phyloP scores from a whole-genome alignment of 2,888 invertebrate genomes.

The Scotopteryx bipunctaria region DNA sequence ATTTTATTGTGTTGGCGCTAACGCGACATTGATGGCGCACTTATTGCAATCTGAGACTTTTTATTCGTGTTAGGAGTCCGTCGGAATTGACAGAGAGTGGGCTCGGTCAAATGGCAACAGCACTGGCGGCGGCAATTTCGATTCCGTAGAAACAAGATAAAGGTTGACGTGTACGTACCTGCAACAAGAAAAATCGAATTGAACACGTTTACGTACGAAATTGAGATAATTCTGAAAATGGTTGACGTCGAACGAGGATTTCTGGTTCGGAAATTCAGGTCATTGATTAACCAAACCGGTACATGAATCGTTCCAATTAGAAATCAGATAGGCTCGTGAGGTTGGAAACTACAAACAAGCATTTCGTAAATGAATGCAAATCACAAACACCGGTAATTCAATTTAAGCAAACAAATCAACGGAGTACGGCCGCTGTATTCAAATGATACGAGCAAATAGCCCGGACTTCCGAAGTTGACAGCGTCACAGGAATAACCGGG shows the following conservation, averaged over 20 bases:
- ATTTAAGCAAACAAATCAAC: slow-evolving; percentile 56
- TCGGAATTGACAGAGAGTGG: slow-evolving; percentile 55
- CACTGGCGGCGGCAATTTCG: slow-evolving; percentile 32
- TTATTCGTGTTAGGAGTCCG: slow-evolving; percentile 54
- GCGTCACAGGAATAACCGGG: slow-evolving; percentile 33
- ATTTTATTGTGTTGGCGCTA: slow-evolving; percentile 79
- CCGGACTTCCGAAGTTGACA: slow-evolving; percentile 42
- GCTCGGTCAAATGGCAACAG: slow-evolving; percentile 54
- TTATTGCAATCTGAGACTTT: slow-evolving; percentile 75
- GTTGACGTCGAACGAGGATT: background rate
- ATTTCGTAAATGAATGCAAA: slow-evolving; percentile 16
- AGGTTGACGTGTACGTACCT: slow-evolving; percentile 51
- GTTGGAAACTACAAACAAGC: slow-evolving; percentile 8
- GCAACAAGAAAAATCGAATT: slow-evolving; percentile 48
- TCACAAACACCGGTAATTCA: slow-evolving; percentile 38
- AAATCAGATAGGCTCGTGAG: background rate
- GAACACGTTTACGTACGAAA: slow-evolving; percentile 22
- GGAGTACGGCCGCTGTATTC: slow-evolving; percentile 48
- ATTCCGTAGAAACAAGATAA: slow-evolving; percentile 39
- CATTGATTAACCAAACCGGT: background rate
- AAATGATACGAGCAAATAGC: slow-evolving; percentile 55
- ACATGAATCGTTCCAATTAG: background rate
- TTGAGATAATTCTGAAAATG: background rate
- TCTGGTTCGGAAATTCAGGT: background rate
- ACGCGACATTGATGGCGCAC: slow-evolving; percentile 78